Base-by-base conservation (phyloP, 2,797 vertebrate species). In the Dipus sagitta region DNA sequence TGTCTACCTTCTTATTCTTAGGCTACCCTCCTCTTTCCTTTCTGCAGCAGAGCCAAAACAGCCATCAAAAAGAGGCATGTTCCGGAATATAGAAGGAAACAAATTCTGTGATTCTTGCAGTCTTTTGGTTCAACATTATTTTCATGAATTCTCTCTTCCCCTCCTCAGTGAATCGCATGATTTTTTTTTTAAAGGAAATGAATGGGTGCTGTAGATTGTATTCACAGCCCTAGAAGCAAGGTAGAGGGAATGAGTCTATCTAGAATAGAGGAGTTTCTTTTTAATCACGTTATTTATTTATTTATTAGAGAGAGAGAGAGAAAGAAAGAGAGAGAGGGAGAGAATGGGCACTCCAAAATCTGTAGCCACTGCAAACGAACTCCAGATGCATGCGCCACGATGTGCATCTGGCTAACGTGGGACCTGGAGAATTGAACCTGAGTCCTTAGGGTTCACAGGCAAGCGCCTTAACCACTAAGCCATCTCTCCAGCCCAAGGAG, bases 121-220 rank as follows among this genome's bases (percentile, higher is more conserved):
- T 92, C 92, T 88, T 65, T 32, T 64, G 28, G 24, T 75, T 93
- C 87, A 71, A 58, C 26, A 67, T 86, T 82, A 85, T 71, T 95
- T 94, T 91, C 67, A 77, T 78, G 64, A 85, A 30, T 88, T 86
- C 28, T 93, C 13, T 2, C 28, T 42, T 82, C 86, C 24, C 3
- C 23, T 58, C 32, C 88, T 90, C 62, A 60, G 80, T 81, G 54
- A 64, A 64, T 76, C 78, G 17, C 26, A 32, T 67, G 30, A 82
- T 88, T 47, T 9, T 47, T 47, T 47, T 86, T 95, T 94, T 64
- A 88, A 89, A 94, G 65, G 42, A 89, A 95, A 90, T 86, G 78
- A 94, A 92, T 76, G 58, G 60, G 38, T 71, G 62, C 52, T 82
- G 82, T 71, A 62, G 32, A 54, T 90, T 76, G 74, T 30, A 72